Conservation (phyloP, 1,140 invertebrate genomes). For the Drosophila bocqueti region DNA sequence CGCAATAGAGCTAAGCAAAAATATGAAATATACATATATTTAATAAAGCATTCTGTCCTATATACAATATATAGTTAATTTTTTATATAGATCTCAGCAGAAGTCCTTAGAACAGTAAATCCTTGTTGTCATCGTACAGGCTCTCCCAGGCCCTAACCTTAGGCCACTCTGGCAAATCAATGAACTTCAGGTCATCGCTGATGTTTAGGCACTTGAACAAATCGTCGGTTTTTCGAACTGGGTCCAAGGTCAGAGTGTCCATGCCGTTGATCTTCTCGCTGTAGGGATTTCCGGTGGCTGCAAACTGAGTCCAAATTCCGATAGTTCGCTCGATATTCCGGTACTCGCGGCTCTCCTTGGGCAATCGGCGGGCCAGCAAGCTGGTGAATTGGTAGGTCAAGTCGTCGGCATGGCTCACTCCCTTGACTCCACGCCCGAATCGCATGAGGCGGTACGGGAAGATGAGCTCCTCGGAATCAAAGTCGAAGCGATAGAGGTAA, state of each 20-base stretch:
- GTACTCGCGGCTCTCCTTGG: constrained; percentile 78
- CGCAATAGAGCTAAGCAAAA: not conserved
- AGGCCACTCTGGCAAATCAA: constrained; percentile 84
- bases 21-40: constrained; percentile 22
- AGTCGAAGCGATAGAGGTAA: constrained; percentile 85
- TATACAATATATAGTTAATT: constrained; percentile 16
- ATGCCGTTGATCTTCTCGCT: constrained; percentile 72
- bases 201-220: constrained; percentile 85
- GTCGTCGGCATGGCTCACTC: constrained; percentile 88
- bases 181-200: constrained; percentile 77
- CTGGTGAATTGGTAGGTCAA: constrained; percentile 88
- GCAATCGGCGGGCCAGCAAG: constrained; percentile 80
- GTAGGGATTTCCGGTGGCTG: constrained; percentile 82
- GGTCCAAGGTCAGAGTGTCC: constrained; percentile 71
- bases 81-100: not conserved
- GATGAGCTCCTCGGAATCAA: constrained; percentile 79
- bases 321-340: constrained; percentile 80
- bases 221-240: constrained; percentile 67
- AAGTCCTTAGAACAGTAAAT: constrained; percentile 55
- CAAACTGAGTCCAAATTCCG: constrained; percentile 85
- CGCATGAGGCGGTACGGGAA: constrained; percentile 82
- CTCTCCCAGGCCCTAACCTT: constrained; percentile 85
- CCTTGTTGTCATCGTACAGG: constrained; percentile 61
- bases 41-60: constrained; percentile 35
- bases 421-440: constrained; percentile 75